Evolutionary conservation across 1,140 invertebrate genomes (phyloP), one percentile per base, ranked within the genome.

Genomic region (Pachypsylla venusta): DNA sequence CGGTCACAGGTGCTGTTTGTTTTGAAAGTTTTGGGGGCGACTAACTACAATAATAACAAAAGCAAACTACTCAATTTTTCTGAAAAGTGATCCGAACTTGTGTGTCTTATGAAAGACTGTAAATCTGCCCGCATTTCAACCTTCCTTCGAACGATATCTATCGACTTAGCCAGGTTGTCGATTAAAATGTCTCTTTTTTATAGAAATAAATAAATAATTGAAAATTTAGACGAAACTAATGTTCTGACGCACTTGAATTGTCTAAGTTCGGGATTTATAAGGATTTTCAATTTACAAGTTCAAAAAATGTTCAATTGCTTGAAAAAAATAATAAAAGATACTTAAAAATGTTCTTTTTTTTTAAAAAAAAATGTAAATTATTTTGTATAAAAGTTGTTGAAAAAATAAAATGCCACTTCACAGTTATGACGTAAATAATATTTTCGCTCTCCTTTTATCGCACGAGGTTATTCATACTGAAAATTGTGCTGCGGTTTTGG

Each of bases 21-120:
- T n/a, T n/a, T n/a, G n/a, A n/a, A n/a, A n/a, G n/a, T n/a, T n/a
- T n/a, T n/a, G n/a, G n/a, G n/a, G n/a, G n/a, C n/a, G n/a, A n/a
- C n/a, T n/a, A n/a, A 22, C 42, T 48, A 48, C 42, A 48, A 48
- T n/a, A 22, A 5, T 48, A 10, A 22, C 42, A 48, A 48, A 10
- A n/a, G n/a, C n/a, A n/a, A n/a, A n/a, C n/a, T n/a, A n/a, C 7
- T 5, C 42, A 48, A 48, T 53, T 39, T 60, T 62, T 69, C 68
- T 63, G 68, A 67, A 59, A 69, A 69, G 40, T 69, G 68, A 48
- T 69, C 67, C 12, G 67, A 68, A 30, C 67, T 68, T 24, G 68
- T 69, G 54, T 69, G 68, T 25, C 66, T 63, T 27, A 69, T 69
- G 14, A 65, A 66, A 7, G 61, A 64, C 53, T 67, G 66, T 26